phyloP scores from a whole-genome alignment of 2,113 vertebrate genomes.

The Hypanus sabinus region DNA sequence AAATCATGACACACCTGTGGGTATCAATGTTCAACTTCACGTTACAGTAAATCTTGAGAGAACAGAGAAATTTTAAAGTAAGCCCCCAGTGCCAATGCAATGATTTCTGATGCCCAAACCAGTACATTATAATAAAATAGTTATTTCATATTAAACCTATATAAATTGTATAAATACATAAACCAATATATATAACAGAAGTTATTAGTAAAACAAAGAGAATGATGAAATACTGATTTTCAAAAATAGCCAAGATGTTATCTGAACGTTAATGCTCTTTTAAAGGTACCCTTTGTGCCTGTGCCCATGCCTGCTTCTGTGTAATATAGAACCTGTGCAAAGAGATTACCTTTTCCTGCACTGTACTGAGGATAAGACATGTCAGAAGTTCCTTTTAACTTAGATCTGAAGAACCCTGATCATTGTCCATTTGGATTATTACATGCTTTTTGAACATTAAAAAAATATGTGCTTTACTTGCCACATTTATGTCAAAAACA shows the following conservation, averaged over 20 bases:
- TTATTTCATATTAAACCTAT: neutral
- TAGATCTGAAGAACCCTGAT: neutral
- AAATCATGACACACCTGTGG: neutral
- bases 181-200: no score
- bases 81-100: neutral
- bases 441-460: neutral
- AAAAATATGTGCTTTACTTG: no score
- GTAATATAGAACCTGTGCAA: neutral
- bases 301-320: neutral
- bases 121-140: neutral
- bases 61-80: neutral
- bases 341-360: neutral
- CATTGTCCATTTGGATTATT: neutral
- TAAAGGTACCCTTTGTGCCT: neutral
- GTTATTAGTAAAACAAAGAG: neutral
- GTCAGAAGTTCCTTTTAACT: neutral
- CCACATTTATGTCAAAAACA: no score
- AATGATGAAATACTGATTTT: neutral
- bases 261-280: neutral
- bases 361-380: neutral
- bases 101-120: neutral
- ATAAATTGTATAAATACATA: no score
- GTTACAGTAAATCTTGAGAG: neutral
- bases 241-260: neutral
- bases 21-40: neutral